Conservation (phyloP, 1,140 invertebrate species). For the Heliconius himera region DNA sequence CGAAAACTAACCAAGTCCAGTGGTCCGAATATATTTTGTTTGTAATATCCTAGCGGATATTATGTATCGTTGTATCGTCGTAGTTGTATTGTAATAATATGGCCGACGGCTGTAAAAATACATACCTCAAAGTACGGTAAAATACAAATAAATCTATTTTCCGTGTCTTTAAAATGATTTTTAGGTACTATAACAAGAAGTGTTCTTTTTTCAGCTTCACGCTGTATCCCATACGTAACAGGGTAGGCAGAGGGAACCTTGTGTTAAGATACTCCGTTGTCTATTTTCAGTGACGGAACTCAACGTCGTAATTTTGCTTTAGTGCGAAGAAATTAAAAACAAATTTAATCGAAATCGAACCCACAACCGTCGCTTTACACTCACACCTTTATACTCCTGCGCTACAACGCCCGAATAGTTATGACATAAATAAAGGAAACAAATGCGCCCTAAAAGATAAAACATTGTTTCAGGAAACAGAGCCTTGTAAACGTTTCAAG, state of each 20-base stretch:
- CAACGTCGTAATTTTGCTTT: too few species aligned
- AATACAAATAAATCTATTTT: background rate
- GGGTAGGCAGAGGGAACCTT: too few species aligned
- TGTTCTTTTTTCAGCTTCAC: too few species aligned
- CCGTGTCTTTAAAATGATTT: background rate
- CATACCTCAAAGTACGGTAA: background rate
- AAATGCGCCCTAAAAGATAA: conserved; percentile 26
- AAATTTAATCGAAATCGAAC: too few species aligned
- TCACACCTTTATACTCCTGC: too few species aligned
- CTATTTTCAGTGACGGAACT: too few species aligned
- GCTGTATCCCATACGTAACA: too few species aligned
- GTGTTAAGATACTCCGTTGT: too few species aligned
- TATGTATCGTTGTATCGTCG: background rate
- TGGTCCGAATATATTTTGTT: conserved; percentile 14
- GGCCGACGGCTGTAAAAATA: background rate
- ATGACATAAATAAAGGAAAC: conserved; percentile 22
- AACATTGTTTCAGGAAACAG: conserved; percentile 33
- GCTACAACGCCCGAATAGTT: background rate
- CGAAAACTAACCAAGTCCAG: background rate
- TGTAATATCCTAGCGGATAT: background rate
- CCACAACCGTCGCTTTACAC: too few species aligned
- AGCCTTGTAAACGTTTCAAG: conserved; percentile 33
- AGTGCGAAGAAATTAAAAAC: too few species aligned
- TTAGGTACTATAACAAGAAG: too few species aligned
- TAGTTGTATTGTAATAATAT: background rate